Base-by-base conservation (phyloP, 1,140 invertebrate species). In the Himalopsyche phryganea region DNA sequence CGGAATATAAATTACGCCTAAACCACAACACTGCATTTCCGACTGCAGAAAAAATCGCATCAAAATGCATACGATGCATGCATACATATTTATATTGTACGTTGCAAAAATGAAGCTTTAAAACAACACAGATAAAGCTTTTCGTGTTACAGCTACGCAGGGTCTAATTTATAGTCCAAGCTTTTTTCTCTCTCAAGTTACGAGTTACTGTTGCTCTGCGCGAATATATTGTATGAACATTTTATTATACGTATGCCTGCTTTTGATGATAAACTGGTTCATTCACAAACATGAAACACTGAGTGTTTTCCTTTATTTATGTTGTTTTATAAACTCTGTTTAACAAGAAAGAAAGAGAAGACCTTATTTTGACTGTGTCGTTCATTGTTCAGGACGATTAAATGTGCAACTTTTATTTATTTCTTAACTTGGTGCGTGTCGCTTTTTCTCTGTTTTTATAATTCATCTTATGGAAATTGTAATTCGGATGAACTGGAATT, bases 261-360 rank as follows among this genome's bases (percentile, higher is more conserved):
- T 50, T 46, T 51, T 46, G 68, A 72, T 71, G 69, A 73, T 69
- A 70, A 71, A 74, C 71, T 68, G 69, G 68, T 72, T 71, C 68
- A 46, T 33, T 32, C 47, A 19, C 33, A 18, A 33, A 13, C 42
- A 28, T 14, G 9, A n/a, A 9, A 28, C 23, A 28, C 23, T 5
- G 41, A 17, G 15, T 14, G 42, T 38, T 33, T 47, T 33, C 38
- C 3, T 40, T 11, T 6, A 53, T 28, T 20, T 19, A 20, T 20
- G 15, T 42, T 52, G 17, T 18, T 32, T 38, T 47, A 19, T 1
- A 1, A 4, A 15, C 6, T 45, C 2, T 3, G 2, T 11, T 19
- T 2, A 10, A 4, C 42, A 17, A 7, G 18, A 20, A 5, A 45
- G 42, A 45, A 17, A n/a, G 42, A 45, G 42, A 45, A 2, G 17